Conservation (phyloP, 2,888 invertebrate species). For the Ormyrus labotus region DNA sequence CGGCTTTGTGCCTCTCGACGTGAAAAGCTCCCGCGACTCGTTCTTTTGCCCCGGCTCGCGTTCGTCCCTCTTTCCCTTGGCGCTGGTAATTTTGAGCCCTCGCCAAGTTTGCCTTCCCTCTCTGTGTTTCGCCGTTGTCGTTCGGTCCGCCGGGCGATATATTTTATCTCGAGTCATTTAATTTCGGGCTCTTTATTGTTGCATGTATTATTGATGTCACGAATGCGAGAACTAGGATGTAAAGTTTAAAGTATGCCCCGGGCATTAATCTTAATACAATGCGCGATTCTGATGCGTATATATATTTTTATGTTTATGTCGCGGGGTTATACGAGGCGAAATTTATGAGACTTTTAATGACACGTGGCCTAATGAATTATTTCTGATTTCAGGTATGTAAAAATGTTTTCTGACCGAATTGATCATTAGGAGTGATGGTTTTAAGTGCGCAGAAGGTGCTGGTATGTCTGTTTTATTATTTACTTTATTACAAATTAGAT, state of each 20-base stretch:
- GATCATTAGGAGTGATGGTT: too few species aligned
- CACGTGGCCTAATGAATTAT: too few species aligned
- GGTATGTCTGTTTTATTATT: too few species aligned
- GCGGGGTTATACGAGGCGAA: too few species aligned
- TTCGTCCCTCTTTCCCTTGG: background rate
- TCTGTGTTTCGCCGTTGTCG: background rate
- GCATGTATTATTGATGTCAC: constrained; percentile 20
- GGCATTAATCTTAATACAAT: background rate
- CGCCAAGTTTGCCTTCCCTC: constrained; percentile 24
- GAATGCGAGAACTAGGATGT: background rate
- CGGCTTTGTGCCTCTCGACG: background rate
- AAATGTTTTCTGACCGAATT: too few species aligned
- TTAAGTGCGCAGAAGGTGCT: too few species aligned
- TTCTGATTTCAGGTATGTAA: too few species aligned
- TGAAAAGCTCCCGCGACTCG: background rate
- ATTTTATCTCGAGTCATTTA: constrained; percentile 43
- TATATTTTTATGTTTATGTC: too few species aligned
- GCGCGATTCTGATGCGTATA: too few species aligned
- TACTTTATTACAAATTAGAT: too few species aligned
- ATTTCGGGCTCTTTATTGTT: constrained; percentile 39
- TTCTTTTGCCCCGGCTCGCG: background rate
- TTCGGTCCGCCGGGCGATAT: background rate
- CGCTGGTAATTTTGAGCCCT: constrained; percentile 39
- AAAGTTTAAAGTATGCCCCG: background rate
- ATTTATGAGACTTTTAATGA: too few species aligned